These are phyloP conservation scores for Grantiella picta DNA, from an alignment of 2,113 vertebrate genomes.

Conservation along the genomic window DNA sequence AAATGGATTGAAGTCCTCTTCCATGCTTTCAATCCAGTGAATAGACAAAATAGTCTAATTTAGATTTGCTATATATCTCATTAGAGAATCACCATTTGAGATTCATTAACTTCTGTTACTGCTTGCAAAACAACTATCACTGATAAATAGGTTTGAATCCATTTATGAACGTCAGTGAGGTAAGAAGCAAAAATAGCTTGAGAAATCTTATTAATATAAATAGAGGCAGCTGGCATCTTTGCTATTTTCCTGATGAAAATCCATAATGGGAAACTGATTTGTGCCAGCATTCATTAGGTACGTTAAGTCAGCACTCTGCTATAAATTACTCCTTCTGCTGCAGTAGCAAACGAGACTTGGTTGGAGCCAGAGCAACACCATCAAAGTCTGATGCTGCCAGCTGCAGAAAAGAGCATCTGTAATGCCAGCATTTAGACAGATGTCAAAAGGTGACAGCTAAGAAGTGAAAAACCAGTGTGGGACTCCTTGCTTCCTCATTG, in stretches of 20 bases:
- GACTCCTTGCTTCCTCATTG: neutral
- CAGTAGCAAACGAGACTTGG: neutral
- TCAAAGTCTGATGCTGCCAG: neutral
- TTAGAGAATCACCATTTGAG: conserved; percentile 33
- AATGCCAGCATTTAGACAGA: neutral
- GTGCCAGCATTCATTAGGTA: conserved; percentile 40
- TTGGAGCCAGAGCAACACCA: conserved; percentile 13
- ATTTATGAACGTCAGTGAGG: conserved; percentile 13
- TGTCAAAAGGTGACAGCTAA: neutral
- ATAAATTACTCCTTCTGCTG: neutral
- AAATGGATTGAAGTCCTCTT: neutral
- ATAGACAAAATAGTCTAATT: neutral
- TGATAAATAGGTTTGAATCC: conserved; percentile 17
- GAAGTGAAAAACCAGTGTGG: neutral
- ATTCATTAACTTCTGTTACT: conserved; percentile 38
- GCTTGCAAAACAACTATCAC: conserved; percentile 28
- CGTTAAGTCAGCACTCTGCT: conserved; percentile 28
- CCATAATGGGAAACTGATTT: conserved; percentile 8
- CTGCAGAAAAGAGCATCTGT: neutral
- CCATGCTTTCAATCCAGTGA: neutral
- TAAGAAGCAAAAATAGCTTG: conserved; percentile 23
- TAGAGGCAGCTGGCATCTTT: conserved; percentile 46
- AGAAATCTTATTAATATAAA: conserved; percentile 53
- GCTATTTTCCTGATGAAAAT: conserved; percentile 30
- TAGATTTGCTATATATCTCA: neutral